These are phyloP conservation scores for Mus spretus DNA, from an alignment of 2,797 vertebrate species.

Conservation along the genomic window DNA sequence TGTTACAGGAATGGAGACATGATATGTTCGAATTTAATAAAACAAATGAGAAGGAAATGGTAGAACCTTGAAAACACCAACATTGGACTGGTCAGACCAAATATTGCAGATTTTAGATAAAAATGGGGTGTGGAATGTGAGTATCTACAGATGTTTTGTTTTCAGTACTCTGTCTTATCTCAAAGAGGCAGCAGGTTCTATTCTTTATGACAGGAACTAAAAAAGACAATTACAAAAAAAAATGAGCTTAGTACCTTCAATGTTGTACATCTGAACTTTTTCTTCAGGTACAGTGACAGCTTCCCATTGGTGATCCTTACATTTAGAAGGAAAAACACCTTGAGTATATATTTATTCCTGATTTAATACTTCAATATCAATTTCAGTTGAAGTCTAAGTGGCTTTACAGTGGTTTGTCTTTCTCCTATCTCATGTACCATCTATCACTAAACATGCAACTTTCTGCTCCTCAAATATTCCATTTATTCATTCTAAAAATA, in stretches of 20 bases:
- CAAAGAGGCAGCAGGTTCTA: not conserved
- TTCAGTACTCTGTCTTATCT: not conserved
- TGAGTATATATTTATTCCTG: constrained; percentile 27
- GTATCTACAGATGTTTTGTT: not conserved
- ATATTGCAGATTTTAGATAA: not conserved
- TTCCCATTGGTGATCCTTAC: constrained; percentile 95
- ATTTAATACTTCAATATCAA: constrained; percentile 47
- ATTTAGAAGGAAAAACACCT: constrained; percentile 69
- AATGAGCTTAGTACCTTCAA: constrained; percentile 91
- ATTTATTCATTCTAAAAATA: constrained; percentile 52
- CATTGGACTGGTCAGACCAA: not conserved
- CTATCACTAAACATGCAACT: not conserved
- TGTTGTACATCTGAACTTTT: constrained; percentile 92
- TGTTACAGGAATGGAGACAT: not conserved
- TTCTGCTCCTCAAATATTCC: constrained; percentile 21
- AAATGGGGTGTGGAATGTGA: not conserved
- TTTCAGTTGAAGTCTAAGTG: not conserved
- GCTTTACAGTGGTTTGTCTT: not conserved
- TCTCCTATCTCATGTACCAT: not conserved
- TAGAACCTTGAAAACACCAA: not conserved
- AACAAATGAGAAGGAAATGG: not conserved
- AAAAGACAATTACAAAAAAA: constrained; percentile 14
- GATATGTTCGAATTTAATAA: not conserved
- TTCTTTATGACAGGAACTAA: not conserved
- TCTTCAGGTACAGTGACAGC: constrained; percentile 93